Conservation (phyloP, 2,113 vertebrate genomes). For the Tyto alba region DNA sequence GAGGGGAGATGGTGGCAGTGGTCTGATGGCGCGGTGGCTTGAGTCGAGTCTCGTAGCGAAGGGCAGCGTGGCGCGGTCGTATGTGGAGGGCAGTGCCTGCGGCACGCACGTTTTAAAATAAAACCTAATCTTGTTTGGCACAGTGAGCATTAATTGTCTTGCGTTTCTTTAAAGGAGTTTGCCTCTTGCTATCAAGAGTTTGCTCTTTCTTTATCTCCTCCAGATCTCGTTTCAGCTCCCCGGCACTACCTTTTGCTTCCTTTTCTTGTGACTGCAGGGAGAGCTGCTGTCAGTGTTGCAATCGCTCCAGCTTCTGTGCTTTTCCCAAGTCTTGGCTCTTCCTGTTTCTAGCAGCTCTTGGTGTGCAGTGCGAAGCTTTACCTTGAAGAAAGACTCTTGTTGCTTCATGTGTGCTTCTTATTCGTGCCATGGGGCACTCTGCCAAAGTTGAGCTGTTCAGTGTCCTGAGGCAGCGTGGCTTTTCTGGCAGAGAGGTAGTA, state of each 20-base stretch:
- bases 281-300: not conserved
- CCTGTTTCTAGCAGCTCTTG: not conserved
- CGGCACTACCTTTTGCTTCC: not conserved
- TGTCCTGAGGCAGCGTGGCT: accelerated
- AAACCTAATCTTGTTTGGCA: not conserved
- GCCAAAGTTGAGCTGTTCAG: not conserved
- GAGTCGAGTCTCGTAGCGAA: accelerated
- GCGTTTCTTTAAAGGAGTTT: not conserved
- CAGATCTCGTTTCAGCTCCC: not conserved
- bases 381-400: not conserved
- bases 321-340: not conserved
- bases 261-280: not conserved
- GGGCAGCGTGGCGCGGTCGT: accelerated
- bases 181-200: not conserved
- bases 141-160: not conserved
- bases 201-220: not conserved
- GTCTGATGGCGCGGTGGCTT: accelerated
- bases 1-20: not conserved
- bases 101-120: no score
- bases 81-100: accelerated
- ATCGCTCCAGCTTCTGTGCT: not conserved
- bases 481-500: not conserved
- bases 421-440: not conserved
- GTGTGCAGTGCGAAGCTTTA: not conserved
- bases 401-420: not conserved